phyloP scores from a whole-genome alignment of 2,888 invertebrate species.

The Tortricodes alternella region DNA sequence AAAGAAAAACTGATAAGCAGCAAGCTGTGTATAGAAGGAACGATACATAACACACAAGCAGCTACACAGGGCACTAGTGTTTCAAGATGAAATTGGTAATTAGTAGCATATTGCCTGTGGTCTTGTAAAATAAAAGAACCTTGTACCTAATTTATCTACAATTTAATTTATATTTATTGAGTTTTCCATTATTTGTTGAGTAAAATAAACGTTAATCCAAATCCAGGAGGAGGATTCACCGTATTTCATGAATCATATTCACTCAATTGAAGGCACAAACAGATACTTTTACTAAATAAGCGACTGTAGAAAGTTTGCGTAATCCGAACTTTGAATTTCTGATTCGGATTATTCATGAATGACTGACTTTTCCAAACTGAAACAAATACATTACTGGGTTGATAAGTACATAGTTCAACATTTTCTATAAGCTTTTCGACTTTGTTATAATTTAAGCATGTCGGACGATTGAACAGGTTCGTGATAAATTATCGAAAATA shows the following conservation, averaged over 20 bases:
- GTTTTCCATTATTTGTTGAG: no score
- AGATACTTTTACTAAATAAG: no score
- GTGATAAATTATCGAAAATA: slow-evolving; percentile 44
- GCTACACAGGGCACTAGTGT: not conserved
- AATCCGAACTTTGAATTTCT: not conserved
- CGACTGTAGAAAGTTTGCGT: not conserved
- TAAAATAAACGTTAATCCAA: no score
- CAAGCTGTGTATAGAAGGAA: not conserved
- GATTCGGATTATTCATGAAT: not conserved
- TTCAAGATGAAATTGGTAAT: no score
- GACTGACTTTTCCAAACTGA: not conserved
- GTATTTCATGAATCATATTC: no score
- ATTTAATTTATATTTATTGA: no score
- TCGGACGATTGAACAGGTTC: slow-evolving; percentile 31
- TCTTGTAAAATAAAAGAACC: no score
- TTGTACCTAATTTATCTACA: no score
- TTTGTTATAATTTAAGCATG: slow-evolving; percentile 15
- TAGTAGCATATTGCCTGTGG: no score
- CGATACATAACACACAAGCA: no score
- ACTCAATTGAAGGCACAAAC: no score
- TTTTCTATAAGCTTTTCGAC: not conserved
- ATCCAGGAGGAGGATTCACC: no score
- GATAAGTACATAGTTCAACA: not conserved
- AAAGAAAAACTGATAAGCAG: slow-evolving; percentile 19
- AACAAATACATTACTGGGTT: slow-evolving; percentile 2